A percentile compares a stretch with the other conserved stretches of the same genome.
phyloP scores from a whole-genome alignment of 2,113 vertebrate genomes.

The Peucedramus taeniatus region DNA sequence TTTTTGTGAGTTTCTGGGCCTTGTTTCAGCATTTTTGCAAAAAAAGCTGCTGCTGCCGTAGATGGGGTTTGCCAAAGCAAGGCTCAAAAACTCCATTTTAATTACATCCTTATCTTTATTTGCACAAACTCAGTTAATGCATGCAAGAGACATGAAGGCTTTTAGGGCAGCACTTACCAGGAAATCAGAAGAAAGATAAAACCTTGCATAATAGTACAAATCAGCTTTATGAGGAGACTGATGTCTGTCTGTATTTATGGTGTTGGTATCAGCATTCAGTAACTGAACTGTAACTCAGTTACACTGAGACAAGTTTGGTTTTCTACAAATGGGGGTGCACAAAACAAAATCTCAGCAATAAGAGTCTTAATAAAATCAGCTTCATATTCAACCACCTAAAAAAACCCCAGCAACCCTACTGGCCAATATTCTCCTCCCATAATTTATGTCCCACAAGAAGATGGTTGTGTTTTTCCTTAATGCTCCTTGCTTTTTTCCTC shows the following conservation, averaged over 20 bases:
- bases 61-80: neutral
- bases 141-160: neutral
- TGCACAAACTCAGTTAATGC: neutral
- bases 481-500: neutral
- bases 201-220: neutral
- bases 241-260: neutral
- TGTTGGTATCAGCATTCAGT: neutral
- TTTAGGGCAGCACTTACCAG: neutral
- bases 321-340: neutral
- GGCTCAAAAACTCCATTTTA: neutral
- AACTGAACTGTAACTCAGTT: neutral
- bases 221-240: neutral
- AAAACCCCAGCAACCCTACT: fast-evolving
- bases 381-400: neutral
- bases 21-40: neutral
- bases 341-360: neutral
- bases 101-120: neutral
- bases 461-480: neutral
- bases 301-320: neutral
- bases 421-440: neutral
- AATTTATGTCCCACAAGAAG: neutral
- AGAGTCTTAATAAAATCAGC: neutral
- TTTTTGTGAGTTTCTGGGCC: neutral
- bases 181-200: neutral
- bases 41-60: neutral